Evolutionary conservation across 2,888 invertebrate genomes (phyloP).

Genomic region (Elaeidobius kamerunicus): DNA sequence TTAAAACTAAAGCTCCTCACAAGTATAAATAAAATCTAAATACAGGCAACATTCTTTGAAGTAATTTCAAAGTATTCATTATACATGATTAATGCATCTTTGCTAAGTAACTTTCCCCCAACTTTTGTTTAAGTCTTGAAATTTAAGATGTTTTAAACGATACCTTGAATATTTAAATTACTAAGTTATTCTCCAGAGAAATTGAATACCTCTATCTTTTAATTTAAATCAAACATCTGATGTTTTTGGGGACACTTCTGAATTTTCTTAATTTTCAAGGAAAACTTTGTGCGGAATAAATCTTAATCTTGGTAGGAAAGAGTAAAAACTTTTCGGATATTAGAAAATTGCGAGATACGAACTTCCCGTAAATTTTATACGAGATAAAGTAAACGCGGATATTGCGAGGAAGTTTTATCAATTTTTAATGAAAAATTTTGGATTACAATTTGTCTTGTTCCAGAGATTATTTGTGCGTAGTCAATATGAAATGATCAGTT

Average conservation of each 20-base stretch:
- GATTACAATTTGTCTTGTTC: slow-evolving; percentile 6
- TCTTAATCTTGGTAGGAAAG: slow-evolving; percentile 12
- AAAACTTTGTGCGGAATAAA: slow-evolving; percentile 16
- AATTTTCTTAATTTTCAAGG: slow-evolving; percentile 9
- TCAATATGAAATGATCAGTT: too few relatives aligned
- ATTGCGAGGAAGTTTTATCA: slow-evolving; percentile 14
- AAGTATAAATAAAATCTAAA: too few relatives aligned
- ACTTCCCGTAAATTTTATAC: slow-evolving; percentile 8
- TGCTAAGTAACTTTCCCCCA: too few relatives aligned
- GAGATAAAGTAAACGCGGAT: slow-evolving; percentile 4
- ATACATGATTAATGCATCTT: too few relatives aligned
- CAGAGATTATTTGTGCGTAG: too few relatives aligned
- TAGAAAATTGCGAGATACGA: slow-evolving; percentile 14
- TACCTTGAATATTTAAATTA: neutral
- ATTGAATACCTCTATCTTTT: slow-evolving; percentile 16
- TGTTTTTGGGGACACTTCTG: slow-evolving; percentile 6
- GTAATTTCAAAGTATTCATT: too few relatives aligned
- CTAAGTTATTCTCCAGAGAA: neutral
- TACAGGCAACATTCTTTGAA: too few relatives aligned
- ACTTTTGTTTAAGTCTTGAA: too few relatives aligned
- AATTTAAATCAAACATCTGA: slow-evolving; percentile 18
- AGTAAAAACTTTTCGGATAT: slow-evolving; percentile 16
- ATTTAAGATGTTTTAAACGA: neutral
- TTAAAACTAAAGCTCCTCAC: too few relatives aligned
- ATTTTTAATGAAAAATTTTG: slow-evolving; percentile 16